Base-by-base conservation (phyloP, 2,888 invertebrate species). In the Ophonus ardosiacus region DNA sequence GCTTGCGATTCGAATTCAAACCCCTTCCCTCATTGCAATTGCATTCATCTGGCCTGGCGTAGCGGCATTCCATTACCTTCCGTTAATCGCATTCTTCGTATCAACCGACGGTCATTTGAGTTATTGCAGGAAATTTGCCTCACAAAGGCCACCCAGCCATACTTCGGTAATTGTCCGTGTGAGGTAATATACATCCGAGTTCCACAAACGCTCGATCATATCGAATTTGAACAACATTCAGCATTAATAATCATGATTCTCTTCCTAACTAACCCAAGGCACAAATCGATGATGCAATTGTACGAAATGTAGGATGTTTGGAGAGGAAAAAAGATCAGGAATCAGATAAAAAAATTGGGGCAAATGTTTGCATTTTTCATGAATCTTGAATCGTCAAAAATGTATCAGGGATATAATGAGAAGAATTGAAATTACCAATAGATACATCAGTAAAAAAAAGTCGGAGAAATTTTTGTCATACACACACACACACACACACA, bases 121-220 rank as follows among this genome's bases (percentile, higher is more conserved):
- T 84, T 84, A 84, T 84, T 84, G 61, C 78, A 63, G 84, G 84
- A 84, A 84, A 84, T 84, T 84, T 76, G 84, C 78, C 78, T 63
- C 51, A 78, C 84, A 84, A 84, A 76, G 84, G 84, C 78, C 21
- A 7, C 21, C 82, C 84, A 31, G 78, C 84, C 61, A 40, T 80
- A 80, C 57, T 80, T 80, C 80, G 82, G 71, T 82, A 82, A 82
- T 82, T 82, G 82, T 82, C 68, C 82, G 74, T 71, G 38, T 71
- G 40, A 38, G 82, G 57, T 82, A 82, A 82, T 82, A 71, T 74
- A 82, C 82, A 74, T 82, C 31, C 74, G 81, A 31, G 68, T 18
- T 57, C 31, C 57, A 8, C 51, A 68, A 51, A 65, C 17, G 43
- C 71, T 74, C 40, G 71, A 17, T 74, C 56, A 82, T 82, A 82